Conservation (phyloP, 2,888 invertebrate genomes). For the Hipparchia sbordonii region DNA sequence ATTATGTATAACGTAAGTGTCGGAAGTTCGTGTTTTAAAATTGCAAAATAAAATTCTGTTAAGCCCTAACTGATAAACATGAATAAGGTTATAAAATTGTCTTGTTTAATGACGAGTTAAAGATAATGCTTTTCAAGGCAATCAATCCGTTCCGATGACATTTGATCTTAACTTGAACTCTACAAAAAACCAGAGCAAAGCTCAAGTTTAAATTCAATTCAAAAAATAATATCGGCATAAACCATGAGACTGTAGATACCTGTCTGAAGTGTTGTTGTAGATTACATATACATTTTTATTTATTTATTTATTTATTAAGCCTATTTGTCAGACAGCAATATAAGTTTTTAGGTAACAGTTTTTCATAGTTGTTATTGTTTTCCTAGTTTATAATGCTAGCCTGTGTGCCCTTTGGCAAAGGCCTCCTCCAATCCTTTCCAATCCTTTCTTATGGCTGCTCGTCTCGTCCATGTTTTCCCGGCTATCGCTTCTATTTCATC, state of each 20-base stretch:
- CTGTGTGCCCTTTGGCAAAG: no score
- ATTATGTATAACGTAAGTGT: no score
- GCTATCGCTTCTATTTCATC: no score
- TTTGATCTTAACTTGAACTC: conserved; percentile 12
- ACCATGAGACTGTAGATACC: background rate
- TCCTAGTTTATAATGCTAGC: no score
- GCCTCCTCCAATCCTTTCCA: no score
- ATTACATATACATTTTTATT: background rate
- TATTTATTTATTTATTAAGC: no score
- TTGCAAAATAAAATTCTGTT: background rate
- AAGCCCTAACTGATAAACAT: background rate
- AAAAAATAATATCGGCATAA: background rate
- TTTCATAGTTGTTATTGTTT: no score
- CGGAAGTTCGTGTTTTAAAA: background rate
- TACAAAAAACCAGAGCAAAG: background rate
- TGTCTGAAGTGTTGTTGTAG: background rate
- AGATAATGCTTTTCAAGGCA: background rate
- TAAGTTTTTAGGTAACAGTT: no score
- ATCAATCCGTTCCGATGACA: background rate
- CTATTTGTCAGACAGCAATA: no score
- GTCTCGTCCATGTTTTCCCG: no score
- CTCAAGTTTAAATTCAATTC: conserved; percentile 14
- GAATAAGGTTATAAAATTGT: background rate
- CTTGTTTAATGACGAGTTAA: background rate
- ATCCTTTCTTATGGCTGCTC: no score